Percentiles rank a stretch among this genome's conserved stretches.
phyloP scores from a whole-genome alignment of 2,797 vertebrate species.

The Hydrocynus forskahlii region DNA sequence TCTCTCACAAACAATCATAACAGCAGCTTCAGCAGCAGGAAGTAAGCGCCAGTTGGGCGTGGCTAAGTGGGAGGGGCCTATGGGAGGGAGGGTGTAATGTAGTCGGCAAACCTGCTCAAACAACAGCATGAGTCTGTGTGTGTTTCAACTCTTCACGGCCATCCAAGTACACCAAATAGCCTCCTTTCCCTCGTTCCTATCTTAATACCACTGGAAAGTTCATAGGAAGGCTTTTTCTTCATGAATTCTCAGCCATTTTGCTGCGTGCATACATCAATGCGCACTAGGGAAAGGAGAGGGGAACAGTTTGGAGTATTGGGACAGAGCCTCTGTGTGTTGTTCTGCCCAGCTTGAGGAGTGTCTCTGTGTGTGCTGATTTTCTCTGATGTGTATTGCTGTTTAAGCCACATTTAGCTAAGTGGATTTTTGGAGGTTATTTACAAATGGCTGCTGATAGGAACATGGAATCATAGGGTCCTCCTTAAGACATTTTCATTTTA shows the following conservation, averaged over 20 bases:
- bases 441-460: neutral
- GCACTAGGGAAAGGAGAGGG: slow-evolving; percentile 28
- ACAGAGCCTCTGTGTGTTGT: neutral
- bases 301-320: slow-evolving; percentile 39
- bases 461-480: too few relatives aligned
- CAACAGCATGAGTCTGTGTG: slow-evolving; percentile 38
- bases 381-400: slow-evolving; percentile 1
- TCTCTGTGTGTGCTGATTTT: slow-evolving; percentile 39
- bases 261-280: slow-evolving; percentile 7
- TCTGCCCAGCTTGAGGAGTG: slow-evolving; percentile 30
- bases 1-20: slow-evolving; percentile 99
- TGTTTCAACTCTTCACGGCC: slow-evolving; percentile 28
- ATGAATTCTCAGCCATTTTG: neutral
- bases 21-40: slow-evolving; percentile 99
- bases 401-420: neutral
- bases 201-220: neutral
- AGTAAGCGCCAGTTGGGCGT: slow-evolving; percentile 87
- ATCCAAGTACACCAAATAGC: slow-evolving; percentile 42
- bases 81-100: slow-evolving; percentile 33
- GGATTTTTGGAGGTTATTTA: neutral
- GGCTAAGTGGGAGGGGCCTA: slow-evolving; percentile 53
- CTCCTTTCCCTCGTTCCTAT: slow-evolving; percentile 38
- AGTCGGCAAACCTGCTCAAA: neutral
- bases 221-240: neutral
- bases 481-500: too few relatives aligned